Evolutionary conservation across 2,888 invertebrate species (phyloP).

Genomic region (Noctua pronuba): DNA sequence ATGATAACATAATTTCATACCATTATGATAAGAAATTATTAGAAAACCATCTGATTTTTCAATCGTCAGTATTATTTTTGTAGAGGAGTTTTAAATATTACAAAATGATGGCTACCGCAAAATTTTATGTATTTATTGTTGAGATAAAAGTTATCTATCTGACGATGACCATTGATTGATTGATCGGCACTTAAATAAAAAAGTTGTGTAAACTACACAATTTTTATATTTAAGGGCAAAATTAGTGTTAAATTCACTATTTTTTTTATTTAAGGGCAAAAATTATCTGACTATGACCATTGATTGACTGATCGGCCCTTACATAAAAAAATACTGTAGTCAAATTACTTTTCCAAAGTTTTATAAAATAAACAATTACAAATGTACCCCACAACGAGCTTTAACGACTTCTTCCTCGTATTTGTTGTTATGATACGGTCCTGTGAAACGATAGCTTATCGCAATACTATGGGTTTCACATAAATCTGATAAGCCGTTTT

Average conservation of each 20-base stretch:
- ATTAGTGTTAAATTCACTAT: too few species aligned
- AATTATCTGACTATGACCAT: background rate
- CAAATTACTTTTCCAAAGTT: background rate
- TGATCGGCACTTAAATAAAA: background rate
- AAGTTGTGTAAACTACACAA: too few species aligned
- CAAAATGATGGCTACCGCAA: background rate
- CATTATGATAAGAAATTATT: background rate
- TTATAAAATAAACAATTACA: slow-evolving; percentile 6
- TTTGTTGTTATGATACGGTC: slow-evolving; percentile 49
- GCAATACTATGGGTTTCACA: slow-evolving; percentile 38
- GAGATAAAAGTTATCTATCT: background rate
- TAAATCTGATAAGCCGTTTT: slow-evolving; percentile 58
- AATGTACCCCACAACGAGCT: background rate
- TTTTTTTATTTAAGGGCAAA: too few species aligned
- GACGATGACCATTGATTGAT: background rate
- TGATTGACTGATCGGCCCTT: too few species aligned
- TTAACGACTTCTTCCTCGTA: slow-evolving; percentile 47
- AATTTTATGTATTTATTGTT: background rate
- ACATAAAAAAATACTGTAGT: background rate
- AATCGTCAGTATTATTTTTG: background rate
- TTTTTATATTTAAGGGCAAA: too few species aligned
- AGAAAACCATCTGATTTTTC: background rate
- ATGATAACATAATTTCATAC: background rate
- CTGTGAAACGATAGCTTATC: slow-evolving; percentile 52
- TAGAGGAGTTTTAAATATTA: background rate